phyloP scores from a whole-genome alignment of 2,113 vertebrate species.

The Lagenorhynchus albirostris region DNA sequence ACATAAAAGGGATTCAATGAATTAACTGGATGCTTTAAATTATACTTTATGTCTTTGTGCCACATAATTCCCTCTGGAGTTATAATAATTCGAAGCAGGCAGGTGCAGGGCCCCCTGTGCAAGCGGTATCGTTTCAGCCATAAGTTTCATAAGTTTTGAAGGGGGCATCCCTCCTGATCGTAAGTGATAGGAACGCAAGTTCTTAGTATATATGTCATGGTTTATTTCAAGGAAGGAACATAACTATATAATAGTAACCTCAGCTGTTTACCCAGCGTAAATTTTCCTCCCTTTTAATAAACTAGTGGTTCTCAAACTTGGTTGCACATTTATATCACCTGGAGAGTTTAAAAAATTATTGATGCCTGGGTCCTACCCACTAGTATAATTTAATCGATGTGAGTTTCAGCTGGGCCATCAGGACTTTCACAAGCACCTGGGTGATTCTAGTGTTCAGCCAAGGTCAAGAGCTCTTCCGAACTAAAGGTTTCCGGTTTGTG shows the following conservation, averaged over 20 bases:
- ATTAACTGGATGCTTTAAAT: neutral
- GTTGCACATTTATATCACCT: neutral
- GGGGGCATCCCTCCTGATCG: neutral
- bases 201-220: neutral
- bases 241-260: neutral
- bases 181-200: neutral
- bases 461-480: constrained; percentile 4
- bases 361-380: neutral
- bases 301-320: neutral
- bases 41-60: neutral
- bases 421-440: neutral
- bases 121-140: neutral
- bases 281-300: neutral
- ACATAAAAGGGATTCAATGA: neutral
- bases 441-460: neutral
- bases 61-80: neutral
- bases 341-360: neutral
- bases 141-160: neutral
- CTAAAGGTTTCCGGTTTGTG: constrained; percentile 11
- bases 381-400: neutral
- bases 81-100: neutral
- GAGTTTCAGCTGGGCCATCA: neutral
- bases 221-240: neutral
- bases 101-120: neutral
- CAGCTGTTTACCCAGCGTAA: neutral